Evolutionary conservation across 2,888 invertebrate genomes (phyloP).

Genomic region (Aphidius colemani): DNA sequence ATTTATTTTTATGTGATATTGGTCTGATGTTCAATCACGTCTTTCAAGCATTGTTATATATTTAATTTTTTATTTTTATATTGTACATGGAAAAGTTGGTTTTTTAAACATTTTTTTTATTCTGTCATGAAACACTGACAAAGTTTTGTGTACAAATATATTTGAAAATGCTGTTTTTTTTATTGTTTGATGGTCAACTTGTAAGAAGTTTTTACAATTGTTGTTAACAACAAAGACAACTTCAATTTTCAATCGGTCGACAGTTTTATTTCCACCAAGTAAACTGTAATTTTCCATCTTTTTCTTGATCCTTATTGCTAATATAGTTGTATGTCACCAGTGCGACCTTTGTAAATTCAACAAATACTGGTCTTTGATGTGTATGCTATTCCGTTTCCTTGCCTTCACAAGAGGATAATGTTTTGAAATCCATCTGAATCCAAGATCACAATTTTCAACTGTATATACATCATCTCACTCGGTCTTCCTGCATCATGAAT

Average conservation of each 20-base stretch:
- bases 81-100: too few relatives aligned
- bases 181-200: neutral
- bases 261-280: slow-evolving; percentile 8
- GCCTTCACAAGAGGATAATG: slow-evolving; percentile 31
- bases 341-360: slow-evolving; percentile 14
- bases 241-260: neutral
- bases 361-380: slow-evolving; percentile 42
- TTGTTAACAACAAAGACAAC: neutral
- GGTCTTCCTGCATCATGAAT: slow-evolving; percentile 34
- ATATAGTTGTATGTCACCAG: neutral
- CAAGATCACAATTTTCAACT: slow-evolving; percentile 28
- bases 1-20: neutral
- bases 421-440: slow-evolving; percentile 21
- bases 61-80: too few relatives aligned
- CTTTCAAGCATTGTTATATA: too few relatives aligned
- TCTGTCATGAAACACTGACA: too few relatives aligned
- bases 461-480: neutral
- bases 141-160: too few relatives aligned
- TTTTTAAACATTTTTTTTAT: too few relatives aligned
- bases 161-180: too few relatives aligned
- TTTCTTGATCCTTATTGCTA: slow-evolving; percentile 4
- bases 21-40: too few relatives aligned
- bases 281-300: neutral
- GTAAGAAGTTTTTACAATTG: neutral
- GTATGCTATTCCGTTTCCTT: slow-evolving; percentile 38